Base-by-base conservation (phyloP, 1,140 invertebrate genomes). In the Paralvinella palmiformis region DNA sequence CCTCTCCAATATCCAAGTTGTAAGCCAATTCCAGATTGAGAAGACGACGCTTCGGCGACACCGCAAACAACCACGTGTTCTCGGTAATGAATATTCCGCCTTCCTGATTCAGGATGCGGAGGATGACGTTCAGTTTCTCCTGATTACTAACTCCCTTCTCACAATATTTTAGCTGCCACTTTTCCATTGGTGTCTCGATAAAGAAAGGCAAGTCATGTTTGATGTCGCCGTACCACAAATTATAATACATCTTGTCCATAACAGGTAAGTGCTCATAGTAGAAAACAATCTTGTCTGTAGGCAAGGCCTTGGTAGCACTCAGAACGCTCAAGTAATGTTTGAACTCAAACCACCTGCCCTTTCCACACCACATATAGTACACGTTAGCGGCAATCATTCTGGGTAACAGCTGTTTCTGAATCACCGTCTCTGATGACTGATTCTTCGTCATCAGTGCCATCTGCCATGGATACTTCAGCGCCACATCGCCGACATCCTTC, bases 291-390 rank as follows among this genome's bases (percentile, higher is more conserved):
- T 66, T 61, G 32, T 66, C 64, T 24, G 64, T 59, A 29, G 24
- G 31, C 22, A 66, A 27, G n/a, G 64, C 10, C 24, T 53, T 33
- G 24, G 62, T 24, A 15, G 35, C 24, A 33, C 64, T 66, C 3
- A 62, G 3, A 17, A 66, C 59, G 13, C 41, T 41, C 45, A 66
- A 53, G 50, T 66, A 66, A 44, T 66, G 45, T 52, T 62, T 61
- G 64, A 52, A 66, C 31, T 66, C 64, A 36, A 66, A 66, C 64
- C 64, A 66, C 4, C 37, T 27, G n/a, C n/a, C n/a, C 32, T 15
- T 37, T 7, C 59, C 52, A 36, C 64, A 66, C 64, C 64, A 66
- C 24, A 66, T 27, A 31, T 35, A 62, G 53, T 62, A 53, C n/a
- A 66, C 48, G n/a, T 53, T 56, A 24, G 48, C 31, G 22, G 59